Conservation (phyloP, 2,797 vertebrate species). For the Dicrostonyx torquatus region DNA sequence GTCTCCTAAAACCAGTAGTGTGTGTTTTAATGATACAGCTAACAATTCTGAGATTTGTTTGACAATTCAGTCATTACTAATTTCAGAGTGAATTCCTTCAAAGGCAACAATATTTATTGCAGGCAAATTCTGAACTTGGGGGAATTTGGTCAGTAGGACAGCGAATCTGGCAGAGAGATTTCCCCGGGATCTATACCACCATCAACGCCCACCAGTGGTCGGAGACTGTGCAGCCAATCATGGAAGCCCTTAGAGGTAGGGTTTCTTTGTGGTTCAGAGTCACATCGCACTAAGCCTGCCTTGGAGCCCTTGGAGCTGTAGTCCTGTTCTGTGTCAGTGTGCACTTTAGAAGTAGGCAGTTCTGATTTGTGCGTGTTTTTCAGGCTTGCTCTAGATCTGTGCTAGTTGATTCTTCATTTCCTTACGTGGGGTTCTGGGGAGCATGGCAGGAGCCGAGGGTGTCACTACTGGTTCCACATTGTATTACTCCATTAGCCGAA, state of each 20-base stretch:
- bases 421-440: not conserved
- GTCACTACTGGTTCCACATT: not conserved
- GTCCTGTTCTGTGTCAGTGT: not conserved
- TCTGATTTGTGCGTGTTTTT: not conserved
- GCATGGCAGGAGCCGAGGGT: not conserved
- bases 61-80: not conserved
- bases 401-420: not conserved
- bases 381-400: not conserved
- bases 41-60: not conserved
- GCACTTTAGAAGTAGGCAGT: not conserved
- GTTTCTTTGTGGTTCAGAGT: slow-evolving; percentile 71
- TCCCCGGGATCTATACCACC: slow-evolving; percentile 94
- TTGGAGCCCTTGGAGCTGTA: not conserved
- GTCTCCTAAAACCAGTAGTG: not conserved
- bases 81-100: not conserved
- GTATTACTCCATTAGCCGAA: not conserved
- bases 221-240: slow-evolving; percentile 94
- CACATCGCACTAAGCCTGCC: not conserved
- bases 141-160: slow-evolving; percentile 97
- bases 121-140: slow-evolving; percentile 94
- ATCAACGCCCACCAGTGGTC: slow-evolving; percentile 95
- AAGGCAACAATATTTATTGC: slow-evolving; percentile 51
- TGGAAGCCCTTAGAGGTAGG: slow-evolving; percentile 96
- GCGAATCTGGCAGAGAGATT: slow-evolving; percentile 97
- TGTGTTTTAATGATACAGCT: not conserved